Evolutionary conservation across 2,113 vertebrate species (phyloP), one percentile per base, ranked within the genome.

Genomic region (Baryphthengus martii): DNA sequence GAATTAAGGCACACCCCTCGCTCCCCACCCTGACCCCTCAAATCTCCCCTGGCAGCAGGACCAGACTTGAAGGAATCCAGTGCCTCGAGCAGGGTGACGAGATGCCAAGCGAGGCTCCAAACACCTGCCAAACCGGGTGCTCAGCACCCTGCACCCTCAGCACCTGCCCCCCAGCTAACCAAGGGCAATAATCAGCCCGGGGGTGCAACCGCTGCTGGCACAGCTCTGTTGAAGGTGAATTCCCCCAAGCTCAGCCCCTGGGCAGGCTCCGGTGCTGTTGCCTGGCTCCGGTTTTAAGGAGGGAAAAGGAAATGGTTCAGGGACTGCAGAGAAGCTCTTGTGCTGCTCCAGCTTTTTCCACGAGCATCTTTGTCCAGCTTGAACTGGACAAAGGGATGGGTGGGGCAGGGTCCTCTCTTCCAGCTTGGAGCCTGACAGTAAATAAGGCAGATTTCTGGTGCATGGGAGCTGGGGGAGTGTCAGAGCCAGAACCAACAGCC

Each of bases 351-450:
- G 7, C 31, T 42, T 49, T 5, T 29, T 8, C 71, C 19, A 21
- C 13, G 2, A 6, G 2, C 4, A 2, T 3, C 65, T 40, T 11
- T 33, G 18, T 25, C 39, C 52, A 31, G 52, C 55, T 13, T 35
- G 59, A 73, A 33, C 17, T 0, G 14, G 52, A 10, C 10, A 26
- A 53, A 47, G 35, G 35, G 37, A 37, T 0, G 3, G 59, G 73
- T 4, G 33, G 31, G 35, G 53, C 42, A 68, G 47, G 40, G 42
- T 18, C 73, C 26, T 8, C 58, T 10, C 28, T 23, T 28, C 50
- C 1, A 0, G 8, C 29, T 39, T 33, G 25, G 19, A 74, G n/a
- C 24, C 24, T 0, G 1, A 18, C 14, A 45, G 20, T 8, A 15
- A 58, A 20, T 24, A 15, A 28, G 12, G 7, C 29, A 47, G n/a